phyloP scores from a whole-genome alignment of 2,113 vertebrate species.

The Zapornia atra region DNA sequence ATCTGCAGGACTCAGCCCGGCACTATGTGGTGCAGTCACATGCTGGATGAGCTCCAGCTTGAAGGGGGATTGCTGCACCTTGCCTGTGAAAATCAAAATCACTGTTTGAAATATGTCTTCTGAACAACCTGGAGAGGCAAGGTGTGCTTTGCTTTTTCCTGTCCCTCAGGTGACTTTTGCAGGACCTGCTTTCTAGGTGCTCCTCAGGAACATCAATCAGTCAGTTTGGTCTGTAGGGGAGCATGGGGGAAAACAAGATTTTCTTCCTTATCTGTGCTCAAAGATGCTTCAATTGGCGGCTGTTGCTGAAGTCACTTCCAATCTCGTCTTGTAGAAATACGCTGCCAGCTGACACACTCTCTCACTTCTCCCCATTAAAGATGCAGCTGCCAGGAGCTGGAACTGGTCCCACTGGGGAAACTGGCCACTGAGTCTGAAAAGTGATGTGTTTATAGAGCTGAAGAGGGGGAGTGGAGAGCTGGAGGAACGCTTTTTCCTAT shows the following conservation, averaged over 20 bases:
- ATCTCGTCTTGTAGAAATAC: not conserved
- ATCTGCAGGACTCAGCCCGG: not conserved
- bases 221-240: not conserved
- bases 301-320: slow-evolving; percentile 6
- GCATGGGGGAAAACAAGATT: not conserved
- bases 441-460: not conserved
- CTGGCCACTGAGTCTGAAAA: not conserved
- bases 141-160: not conserved
- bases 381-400: not conserved
- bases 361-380: not conserved
- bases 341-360: not conserved
- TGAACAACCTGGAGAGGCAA: not conserved
- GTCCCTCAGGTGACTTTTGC: not conserved
- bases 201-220: not conserved
- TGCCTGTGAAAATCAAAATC: not conserved
- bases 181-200: not conserved
- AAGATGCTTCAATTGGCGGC: not conserved
- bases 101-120: not conserved
- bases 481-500: not conserved
- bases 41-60: not conserved
- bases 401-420: not conserved
- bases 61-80: not conserved
- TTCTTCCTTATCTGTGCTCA: not conserved
- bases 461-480: not conserved
- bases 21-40: accelerated